Evolutionary conservation across 2,113 vertebrate genomes (phyloP).

Genomic region (Thamnaconus septentrionalis): DNA sequence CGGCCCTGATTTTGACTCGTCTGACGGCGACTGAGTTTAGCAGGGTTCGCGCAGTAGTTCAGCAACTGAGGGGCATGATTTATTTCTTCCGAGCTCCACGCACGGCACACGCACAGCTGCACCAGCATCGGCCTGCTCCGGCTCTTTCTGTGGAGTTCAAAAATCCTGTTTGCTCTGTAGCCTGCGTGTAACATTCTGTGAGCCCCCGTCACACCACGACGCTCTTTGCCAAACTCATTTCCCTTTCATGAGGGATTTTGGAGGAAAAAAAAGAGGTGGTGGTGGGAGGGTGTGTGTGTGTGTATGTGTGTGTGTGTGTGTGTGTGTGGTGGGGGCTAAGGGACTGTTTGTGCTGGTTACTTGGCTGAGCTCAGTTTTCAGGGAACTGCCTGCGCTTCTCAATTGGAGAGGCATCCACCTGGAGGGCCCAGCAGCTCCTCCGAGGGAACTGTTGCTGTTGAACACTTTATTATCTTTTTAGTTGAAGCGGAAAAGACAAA

Average conservation of each 20-base stretch:
- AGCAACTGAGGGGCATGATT: too few relatives aligned
- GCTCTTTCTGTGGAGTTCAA: conserved; percentile 43
- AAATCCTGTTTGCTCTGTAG: conserved; percentile 64
- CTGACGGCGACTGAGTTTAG: too few relatives aligned
- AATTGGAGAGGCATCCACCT: conserved; percentile 62
- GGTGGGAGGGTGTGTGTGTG: too few relatives aligned
- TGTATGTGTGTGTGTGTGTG: too few relatives aligned
- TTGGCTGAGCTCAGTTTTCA: conserved; percentile 60
- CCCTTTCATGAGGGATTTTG: conserved; percentile 67
- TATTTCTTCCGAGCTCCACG: too few relatives aligned
- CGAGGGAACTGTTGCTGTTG: conserved; percentile 20
- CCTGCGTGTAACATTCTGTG: conserved; percentile 65
- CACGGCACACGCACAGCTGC: too few relatives aligned
- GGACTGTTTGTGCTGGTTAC: conserved; percentile 62
- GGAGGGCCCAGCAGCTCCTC: conserved; percentile 40
- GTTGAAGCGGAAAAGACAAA: background rate
- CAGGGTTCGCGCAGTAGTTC: too few relatives aligned
- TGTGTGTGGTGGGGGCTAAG: conserved; percentile 25
- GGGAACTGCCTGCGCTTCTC: conserved; percentile 29
- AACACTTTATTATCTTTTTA: too few relatives aligned
- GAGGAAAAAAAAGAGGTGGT: conserved; percentile 14
- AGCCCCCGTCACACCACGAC: conserved; percentile 52
- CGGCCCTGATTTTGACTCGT: conserved; percentile 3
- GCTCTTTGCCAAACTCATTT: conserved; percentile 67
- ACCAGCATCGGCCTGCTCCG: conserved; percentile 10